phyloP scores from a whole-genome alignment of 2,888 invertebrate species.

The Ennomos fuscantarius region DNA sequence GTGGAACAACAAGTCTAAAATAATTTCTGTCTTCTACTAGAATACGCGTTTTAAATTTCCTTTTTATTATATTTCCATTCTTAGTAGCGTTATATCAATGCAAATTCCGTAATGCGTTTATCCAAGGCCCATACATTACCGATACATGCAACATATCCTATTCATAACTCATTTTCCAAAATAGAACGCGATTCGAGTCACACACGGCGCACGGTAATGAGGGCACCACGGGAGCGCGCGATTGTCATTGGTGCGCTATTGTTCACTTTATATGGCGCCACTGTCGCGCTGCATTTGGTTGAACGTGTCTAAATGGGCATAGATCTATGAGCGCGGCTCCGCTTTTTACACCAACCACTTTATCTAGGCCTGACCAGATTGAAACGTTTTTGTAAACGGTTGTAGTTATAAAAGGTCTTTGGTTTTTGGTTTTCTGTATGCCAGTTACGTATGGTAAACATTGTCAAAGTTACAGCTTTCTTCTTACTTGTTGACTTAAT shows the following conservation, averaged over 20 bases:
- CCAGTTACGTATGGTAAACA: conserved; percentile 81
- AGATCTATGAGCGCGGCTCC: conserved; percentile 79
- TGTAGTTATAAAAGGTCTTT: conserved; percentile 45
- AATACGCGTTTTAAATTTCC: not conserved
- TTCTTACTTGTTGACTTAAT: conserved; percentile 81
- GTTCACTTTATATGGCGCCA: conserved; percentile 82
- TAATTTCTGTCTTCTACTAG: too few species aligned
- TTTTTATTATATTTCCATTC: too few species aligned
- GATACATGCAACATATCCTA: conserved; percentile 36
- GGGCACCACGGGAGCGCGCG: conserved; percentile 63
- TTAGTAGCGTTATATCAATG: conserved; percentile 7
- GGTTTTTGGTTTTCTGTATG: conserved; percentile 54
- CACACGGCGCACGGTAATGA: conserved; percentile 73
- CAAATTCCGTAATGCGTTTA: conserved; percentile 16
- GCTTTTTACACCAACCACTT: conserved; percentile 64
- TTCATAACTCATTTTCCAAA: conserved; percentile 44
- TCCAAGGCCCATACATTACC: conserved; percentile 24
- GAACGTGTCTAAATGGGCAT: conserved; percentile 78
- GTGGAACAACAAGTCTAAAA: too few species aligned
- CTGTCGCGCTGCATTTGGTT: conserved; percentile 72
- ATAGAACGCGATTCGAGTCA: conserved; percentile 49
- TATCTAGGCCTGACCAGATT: conserved; percentile 44
- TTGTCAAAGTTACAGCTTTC: conserved; percentile 84
- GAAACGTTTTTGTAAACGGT: conserved; percentile 7
- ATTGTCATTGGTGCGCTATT: conserved; percentile 81